A percentile compares a stretch with the other conserved stretches of the same genome.
These are phyloP conservation scores for Hiodon tergisus DNA, from an alignment of 2,113 vertebrate genomes.

Conservation along the genomic window DNA sequence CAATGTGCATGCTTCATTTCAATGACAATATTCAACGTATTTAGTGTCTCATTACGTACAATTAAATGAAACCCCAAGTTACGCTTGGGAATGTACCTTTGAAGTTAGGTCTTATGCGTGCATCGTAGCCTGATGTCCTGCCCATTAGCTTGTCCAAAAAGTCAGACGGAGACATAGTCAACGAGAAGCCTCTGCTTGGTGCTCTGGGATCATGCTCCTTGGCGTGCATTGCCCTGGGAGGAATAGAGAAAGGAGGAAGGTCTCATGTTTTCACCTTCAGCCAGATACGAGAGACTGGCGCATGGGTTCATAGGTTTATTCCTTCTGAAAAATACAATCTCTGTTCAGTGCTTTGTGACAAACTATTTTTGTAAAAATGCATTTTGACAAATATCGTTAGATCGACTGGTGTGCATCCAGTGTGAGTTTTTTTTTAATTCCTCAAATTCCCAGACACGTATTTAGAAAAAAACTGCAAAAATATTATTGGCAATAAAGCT, in stretches of 20 bases:
- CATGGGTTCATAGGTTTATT: too few species aligned
- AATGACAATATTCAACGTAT: too few species aligned
- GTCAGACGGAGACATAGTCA: constrained; percentile 91
- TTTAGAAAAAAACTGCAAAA: too few species aligned
- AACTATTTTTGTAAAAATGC: too few species aligned
- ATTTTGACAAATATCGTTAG: too few species aligned
- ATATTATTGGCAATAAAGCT: too few species aligned
- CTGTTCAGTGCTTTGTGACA: too few species aligned
- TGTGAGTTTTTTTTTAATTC: too few species aligned
- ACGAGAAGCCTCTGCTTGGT: constrained; percentile 71
- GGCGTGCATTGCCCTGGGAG: constrained; percentile 73
- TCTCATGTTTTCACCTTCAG: neutral
- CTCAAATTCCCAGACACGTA: too few species aligned
- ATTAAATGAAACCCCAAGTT: neutral
- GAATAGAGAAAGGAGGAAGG: neutral
- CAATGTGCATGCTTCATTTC: too few species aligned
- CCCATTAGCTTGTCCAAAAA: constrained; percentile 99
- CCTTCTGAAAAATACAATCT: too few species aligned
- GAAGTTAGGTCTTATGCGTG: constrained; percentile 96
- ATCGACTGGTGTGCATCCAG: too few species aligned
- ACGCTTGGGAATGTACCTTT: constrained; percentile 75
- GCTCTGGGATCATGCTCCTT: constrained; percentile 93
- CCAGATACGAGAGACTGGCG: neutral
- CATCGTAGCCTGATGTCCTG: constrained; percentile 93
- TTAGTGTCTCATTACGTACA: neutral